phyloP scores from a whole-genome alignment of 1,140 invertebrate genomes.

The Galendromus occidentalis region DNA sequence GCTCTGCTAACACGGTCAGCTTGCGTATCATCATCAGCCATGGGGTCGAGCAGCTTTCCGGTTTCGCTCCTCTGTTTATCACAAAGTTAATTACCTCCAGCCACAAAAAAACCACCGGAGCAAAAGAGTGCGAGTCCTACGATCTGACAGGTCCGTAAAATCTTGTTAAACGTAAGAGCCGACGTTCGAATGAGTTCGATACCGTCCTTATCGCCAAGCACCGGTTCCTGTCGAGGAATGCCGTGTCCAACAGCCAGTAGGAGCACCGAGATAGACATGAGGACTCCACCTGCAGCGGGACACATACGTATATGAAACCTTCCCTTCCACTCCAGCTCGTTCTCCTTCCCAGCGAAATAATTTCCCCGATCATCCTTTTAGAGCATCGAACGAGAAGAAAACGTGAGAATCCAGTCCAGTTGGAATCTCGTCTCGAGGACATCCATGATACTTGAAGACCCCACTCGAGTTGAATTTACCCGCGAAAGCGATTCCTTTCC shows the following conservation, averaged over 20 bases:
- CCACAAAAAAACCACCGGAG: not conserved
- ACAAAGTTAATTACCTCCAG: not conserved
- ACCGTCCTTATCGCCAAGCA: conserved; percentile 7
- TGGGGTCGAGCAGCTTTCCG: no score
- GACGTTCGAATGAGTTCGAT: conserved; percentile 9
- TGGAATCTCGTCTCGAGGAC: not conserved
- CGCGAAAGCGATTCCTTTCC: conserved; percentile 3
- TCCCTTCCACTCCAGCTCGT: no score
- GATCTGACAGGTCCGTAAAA: not conserved
- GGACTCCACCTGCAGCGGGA: not conserved
- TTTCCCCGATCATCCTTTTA: no score
- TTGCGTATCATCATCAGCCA: no score
- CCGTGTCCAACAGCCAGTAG: not conserved
- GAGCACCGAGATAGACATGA: not conserved
- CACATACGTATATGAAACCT: no score
- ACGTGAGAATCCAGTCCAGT: no score
- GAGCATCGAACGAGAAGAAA: no score
- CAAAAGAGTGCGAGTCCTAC: conserved; percentile 6
- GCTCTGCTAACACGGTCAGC: no score
- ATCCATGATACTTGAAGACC: not conserved
- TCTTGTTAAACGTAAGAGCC: not conserved
- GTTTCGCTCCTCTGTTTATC: no score
- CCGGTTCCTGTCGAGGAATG: not conserved
- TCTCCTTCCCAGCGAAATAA: no score
- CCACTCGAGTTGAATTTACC: not conserved